phyloP scores from a whole-genome alignment of 2,888 invertebrate species.

The Macroteleia sp. region DNA sequence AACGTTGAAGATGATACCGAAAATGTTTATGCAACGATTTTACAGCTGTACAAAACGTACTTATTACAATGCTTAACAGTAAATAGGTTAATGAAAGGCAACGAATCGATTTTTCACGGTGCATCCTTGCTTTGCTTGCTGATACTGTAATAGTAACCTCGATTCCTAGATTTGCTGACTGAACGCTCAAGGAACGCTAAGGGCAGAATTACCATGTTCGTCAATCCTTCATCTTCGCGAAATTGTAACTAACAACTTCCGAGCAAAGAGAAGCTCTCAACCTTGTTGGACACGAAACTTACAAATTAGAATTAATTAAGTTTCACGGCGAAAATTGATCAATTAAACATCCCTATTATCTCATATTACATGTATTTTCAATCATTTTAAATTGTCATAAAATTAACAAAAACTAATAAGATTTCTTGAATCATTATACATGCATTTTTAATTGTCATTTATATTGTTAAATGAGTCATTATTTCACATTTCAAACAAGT shows the following conservation, averaged over 20 bases:
- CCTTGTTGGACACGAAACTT: conserved; percentile 30
- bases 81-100: conserved; percentile 52
- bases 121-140: conserved; percentile 32
- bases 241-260: conserved; percentile 55
- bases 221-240: conserved; percentile 42
- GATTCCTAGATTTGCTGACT: conserved; percentile 56
- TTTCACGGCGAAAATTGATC: conserved; percentile 29
- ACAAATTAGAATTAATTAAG: conserved; percentile 46
- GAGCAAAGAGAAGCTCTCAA: conserved; percentile 49
- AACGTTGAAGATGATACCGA: too few species aligned
- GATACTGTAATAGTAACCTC: conserved; percentile 56
- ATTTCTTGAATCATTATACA: too few species aligned
- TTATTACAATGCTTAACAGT: conserved; percentile 19
- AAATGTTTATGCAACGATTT: neutral
- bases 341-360: too few species aligned
- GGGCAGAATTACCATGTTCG: conserved; percentile 51
- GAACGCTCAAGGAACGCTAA: conserved; percentile 46
- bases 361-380: too few species aligned
- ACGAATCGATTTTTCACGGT: conserved; percentile 49
- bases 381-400: too few species aligned
- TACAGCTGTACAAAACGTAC: conserved; percentile 3
- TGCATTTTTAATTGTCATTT: too few species aligned
- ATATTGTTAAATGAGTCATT: too few species aligned
- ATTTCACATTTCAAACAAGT: too few species aligned
- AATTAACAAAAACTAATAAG: too few species aligned